Percentiles rank a stretch among this genome's conserved stretches.
phyloP scores from a whole-genome alignment of 2,888 invertebrate species.

The Tinea pellionella region DNA sequence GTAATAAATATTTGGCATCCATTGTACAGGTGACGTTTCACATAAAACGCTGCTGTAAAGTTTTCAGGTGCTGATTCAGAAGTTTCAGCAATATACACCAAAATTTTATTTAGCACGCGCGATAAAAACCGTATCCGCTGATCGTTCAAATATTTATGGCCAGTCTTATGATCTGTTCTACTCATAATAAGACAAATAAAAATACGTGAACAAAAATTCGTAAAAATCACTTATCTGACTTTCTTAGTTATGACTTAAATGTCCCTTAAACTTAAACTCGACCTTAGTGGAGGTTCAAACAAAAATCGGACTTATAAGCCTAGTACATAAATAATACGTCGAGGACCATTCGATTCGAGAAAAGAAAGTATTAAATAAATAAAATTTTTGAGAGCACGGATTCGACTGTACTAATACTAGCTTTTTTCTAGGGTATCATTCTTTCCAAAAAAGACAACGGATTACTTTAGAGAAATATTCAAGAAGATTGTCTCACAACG shows the following conservation, averaged over 20 bases:
- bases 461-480: constrained; percentile 30
- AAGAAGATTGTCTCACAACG: constrained; percentile 27
- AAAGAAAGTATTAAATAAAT: too few relatives aligned
- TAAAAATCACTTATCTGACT: too few relatives aligned
- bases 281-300: too few relatives aligned
- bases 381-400: too few relatives aligned
- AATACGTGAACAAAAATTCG: neutral
- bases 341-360: too few relatives aligned
- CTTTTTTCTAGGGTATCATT: constrained; percentile 32
- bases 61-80: neutral
- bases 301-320: too few relatives aligned
- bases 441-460: constrained; percentile 31
- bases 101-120: neutral
- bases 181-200: neutral
- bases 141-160: neutral
- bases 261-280: too few relatives aligned
- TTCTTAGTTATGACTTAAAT: too few relatives aligned
- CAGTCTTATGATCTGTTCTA: neutral
- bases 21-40: neutral
- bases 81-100: neutral
- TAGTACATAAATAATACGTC: too few relatives aligned
- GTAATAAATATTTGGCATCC: neutral
- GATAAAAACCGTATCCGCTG: neutral
- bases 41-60: neutral
- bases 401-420: too few relatives aligned